Percentiles rank a stretch among this genome's conserved stretches.
phyloP scores from a whole-genome alignment of 2,888 invertebrate genomes.

The Sminthurinus aureus region DNA sequence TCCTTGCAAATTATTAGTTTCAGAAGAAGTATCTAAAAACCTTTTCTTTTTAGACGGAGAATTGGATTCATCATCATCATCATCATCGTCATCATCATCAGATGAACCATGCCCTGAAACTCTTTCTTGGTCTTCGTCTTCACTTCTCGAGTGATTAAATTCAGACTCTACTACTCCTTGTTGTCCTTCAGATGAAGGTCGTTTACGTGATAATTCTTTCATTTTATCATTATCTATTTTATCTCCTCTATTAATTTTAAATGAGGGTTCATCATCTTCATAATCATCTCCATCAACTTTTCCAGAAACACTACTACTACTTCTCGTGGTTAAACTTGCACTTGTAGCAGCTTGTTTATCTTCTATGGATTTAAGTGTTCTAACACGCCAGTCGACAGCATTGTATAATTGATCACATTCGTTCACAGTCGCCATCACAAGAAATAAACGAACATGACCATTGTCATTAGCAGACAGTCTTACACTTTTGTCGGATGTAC shows the following conservation, averaged over 20 bases:
- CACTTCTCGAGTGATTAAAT: not conserved
- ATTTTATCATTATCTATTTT: not conserved
- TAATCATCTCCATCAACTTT: slow-evolving; percentile 5
- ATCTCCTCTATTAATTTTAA: not conserved
- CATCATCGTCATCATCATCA: slow-evolving; percentile 18
- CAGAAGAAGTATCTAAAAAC: slow-evolving; percentile 12
- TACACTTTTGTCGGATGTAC: slow-evolving; percentile 85
- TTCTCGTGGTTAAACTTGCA: not conserved
- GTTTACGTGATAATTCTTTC: not conserved
- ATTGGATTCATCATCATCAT: slow-evolving; percentile 10
- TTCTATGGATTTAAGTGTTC: slow-evolving; percentile 32
- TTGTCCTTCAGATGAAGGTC: not conserved
- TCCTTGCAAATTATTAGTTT: not conserved
- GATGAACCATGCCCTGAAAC: not conserved
- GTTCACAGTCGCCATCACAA: slow-evolving; percentile 73
- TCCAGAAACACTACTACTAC: not conserved
- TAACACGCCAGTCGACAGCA: slow-evolving; percentile 46
- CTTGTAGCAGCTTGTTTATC: slow-evolving; percentile 5
- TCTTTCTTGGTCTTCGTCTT: not conserved
- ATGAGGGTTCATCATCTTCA: not conserved
- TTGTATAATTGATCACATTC: slow-evolving; percentile 47
- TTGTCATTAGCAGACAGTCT: slow-evolving; percentile 71
- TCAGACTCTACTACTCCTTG: not conserved
- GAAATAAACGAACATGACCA: slow-evolving; percentile 78
- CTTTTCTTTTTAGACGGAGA: slow-evolving; percentile 39